Base-by-base conservation (phyloP, 1,140 invertebrate genomes). In the Zeugodacus cucurbitae region DNA sequence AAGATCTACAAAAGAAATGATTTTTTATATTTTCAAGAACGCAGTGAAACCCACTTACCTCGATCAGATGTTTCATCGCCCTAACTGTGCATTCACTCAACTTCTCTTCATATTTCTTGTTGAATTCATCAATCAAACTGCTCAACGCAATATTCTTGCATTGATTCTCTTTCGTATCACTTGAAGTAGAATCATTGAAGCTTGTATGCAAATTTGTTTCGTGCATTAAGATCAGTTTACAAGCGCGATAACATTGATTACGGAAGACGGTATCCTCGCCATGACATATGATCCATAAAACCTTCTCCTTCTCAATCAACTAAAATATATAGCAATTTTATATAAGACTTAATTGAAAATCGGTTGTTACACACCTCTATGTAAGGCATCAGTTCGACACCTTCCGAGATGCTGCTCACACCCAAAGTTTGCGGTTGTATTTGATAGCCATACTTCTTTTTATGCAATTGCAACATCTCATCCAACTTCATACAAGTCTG, bases 391-490 rank as follows among this genome's bases (percentile, higher is more conserved):
- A 92, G n/a, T 6, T 91, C 89, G 22, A 93, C 88, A 41, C 90
- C 93, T 58, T 89, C 88, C 8, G 37, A 37, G 59, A 93, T 92
- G 48, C 91, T 89, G 8, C 89, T 89, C 1, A 89, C 90, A 0
- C 93, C 93, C 48, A 93, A 87, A 0, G 92, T 90, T 44, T 92
- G 90, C 4, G 92, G 90, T 57, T 89, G 89, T 41, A 93, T 93
- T 86, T 93, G 91, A 87, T 93, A 93, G 37, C 93, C 93, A 64
- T 88, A 93, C 41, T 93, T 92, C 57, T 93, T 93, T 87, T 93
- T 93, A 87, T 93, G 93, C 44, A 93, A 86, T 59, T 89, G 90
- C 0, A 93, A 88, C 3, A 93, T 89, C 34, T 93, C 90, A n/a
- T 93, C 90, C 20, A 93, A 82, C 78, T 92, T 91, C 89, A 92